phyloP scores from a whole-genome alignment of 2,797 vertebrate genomes.

The Glossophaga mutica region DNA sequence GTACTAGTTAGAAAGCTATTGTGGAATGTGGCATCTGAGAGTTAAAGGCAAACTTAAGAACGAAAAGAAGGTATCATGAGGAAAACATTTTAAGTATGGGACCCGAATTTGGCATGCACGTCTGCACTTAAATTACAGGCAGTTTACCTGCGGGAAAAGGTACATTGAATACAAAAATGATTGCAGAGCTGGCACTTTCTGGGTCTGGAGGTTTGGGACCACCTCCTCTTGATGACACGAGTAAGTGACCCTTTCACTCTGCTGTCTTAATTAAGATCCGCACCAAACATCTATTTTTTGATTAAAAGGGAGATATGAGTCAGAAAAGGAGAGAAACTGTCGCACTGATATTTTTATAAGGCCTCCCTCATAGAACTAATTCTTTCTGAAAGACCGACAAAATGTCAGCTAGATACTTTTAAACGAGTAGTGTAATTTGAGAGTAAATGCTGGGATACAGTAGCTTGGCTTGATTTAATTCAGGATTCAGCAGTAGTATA shows the following conservation, averaged over 20 bases:
- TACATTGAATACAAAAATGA: not conserved
- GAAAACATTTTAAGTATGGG: not conserved
- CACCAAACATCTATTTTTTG: not conserved
- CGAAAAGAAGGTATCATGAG: not conserved
- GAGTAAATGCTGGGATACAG: slow-evolving; percentile 26
- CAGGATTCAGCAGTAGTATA: slow-evolving; percentile 51
- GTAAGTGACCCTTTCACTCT: not conserved
- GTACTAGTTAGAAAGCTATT: not conserved
- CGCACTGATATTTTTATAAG: not conserved
- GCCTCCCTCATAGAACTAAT: slow-evolving; percentile 37
- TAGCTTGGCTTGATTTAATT: slow-evolving; percentile 45
- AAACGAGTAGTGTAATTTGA: slow-evolving; percentile 57
- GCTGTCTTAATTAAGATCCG: not conserved
- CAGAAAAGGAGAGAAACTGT: slow-evolving; percentile 60
- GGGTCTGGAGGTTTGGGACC: not conserved
- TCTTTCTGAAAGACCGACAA: slow-evolving; percentile 57
- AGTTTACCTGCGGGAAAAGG: not conserved
- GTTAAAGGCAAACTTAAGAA: slow-evolving; percentile 17
- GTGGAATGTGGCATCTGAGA: not conserved
- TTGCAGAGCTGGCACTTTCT: not conserved
- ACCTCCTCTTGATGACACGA: not conserved
- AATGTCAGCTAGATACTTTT: slow-evolving; percentile 57
- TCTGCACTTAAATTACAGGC: not conserved
- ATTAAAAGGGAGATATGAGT: slow-evolving; percentile 34
- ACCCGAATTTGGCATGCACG: not conserved